A percentile compares a stretch with the other conserved stretches of the same genome.
phyloP scores from a whole-genome alignment of 53 echinoderm and acorn worm species.

The Stichopus horrens region DNA sequence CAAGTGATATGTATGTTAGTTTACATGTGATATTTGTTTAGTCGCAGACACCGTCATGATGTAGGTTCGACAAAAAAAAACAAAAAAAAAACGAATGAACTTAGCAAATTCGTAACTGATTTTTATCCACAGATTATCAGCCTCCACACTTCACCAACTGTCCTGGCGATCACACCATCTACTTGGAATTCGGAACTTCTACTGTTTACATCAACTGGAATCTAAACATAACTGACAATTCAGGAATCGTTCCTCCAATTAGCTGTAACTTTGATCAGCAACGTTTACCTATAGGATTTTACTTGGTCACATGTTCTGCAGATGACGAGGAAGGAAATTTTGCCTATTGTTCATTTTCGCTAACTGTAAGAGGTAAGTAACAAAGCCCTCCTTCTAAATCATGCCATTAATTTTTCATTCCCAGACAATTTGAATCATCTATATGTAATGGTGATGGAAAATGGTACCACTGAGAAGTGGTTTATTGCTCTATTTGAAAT shows the following conservation, averaged over 20 bases:
- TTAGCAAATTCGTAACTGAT: too few relatives aligned
- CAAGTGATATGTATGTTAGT: too few relatives aligned
- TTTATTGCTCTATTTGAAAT: too few relatives aligned
- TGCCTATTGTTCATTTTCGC: neutral
- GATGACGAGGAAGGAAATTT: neutral
- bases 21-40: too few relatives aligned
- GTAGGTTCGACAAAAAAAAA: too few relatives aligned
- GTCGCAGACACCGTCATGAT: too few relatives aligned
- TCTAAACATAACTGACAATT: neutral
- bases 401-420: too few relatives aligned
- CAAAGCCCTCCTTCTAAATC: neutral
- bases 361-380: neutral
- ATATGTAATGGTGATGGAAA: too few relatives aligned
- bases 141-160: neutral
- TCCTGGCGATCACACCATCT: neutral
- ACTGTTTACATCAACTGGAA: neutral
- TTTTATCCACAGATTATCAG: neutral
- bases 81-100: too few relatives aligned
- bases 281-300: neutral
- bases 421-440: too few relatives aligned
- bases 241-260: neutral
- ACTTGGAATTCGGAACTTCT: neutral
- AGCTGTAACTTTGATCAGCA: neutral
- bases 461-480: too few relatives aligned
- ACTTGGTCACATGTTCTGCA: neutral